Evolutionary conservation across 2,797 vertebrate species (phyloP).

Genomic region (Clarias fuscus): DNA sequence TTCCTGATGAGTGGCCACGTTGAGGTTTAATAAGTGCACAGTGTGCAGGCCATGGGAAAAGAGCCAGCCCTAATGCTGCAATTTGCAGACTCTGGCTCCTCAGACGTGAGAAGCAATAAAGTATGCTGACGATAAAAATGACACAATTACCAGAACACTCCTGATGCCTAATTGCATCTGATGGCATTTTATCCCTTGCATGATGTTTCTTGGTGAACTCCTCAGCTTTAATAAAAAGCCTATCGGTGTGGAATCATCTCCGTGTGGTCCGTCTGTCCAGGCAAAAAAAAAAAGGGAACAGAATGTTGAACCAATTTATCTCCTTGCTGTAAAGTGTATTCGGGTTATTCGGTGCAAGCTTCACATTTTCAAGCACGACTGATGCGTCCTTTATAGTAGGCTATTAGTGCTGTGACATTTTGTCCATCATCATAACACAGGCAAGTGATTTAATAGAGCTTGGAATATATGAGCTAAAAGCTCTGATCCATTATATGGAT

Average conservation of each 20-base stretch:
- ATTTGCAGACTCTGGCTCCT: conserved; percentile 58
- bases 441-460: conserved; percentile 50
- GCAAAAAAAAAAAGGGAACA: not conserved
- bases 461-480: conserved; percentile 49
- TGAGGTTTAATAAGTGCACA: conserved; percentile 61
- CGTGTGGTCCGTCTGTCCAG: conserved; percentile 25
- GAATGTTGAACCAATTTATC: conserved; percentile 23
- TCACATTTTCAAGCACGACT: conserved; percentile 36
- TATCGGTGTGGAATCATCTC: conserved; percentile 19
- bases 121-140: conserved; percentile 57
- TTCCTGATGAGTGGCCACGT: conserved; percentile 49
- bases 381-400: conserved; percentile 40
- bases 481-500: conserved; percentile 44
- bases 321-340: conserved; percentile 27
- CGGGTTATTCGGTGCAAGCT: conserved; percentile 37
- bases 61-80: conserved; percentile 55
- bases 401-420: conserved; percentile 48
- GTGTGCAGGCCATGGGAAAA: conserved; percentile 49
- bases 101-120: conserved; percentile 51
- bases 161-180: conserved; percentile 58
- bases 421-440: conserved; percentile 45
- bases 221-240: conserved; percentile 53
- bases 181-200: conserved; percentile 52
- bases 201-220: conserved; percentile 50
- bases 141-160: conserved; percentile 59